A percentile compares a stretch with the other conserved stretches of the same genome.
phyloP scores from a whole-genome alignment of 2,113 vertebrate genomes.

The Micronisus gabar region DNA sequence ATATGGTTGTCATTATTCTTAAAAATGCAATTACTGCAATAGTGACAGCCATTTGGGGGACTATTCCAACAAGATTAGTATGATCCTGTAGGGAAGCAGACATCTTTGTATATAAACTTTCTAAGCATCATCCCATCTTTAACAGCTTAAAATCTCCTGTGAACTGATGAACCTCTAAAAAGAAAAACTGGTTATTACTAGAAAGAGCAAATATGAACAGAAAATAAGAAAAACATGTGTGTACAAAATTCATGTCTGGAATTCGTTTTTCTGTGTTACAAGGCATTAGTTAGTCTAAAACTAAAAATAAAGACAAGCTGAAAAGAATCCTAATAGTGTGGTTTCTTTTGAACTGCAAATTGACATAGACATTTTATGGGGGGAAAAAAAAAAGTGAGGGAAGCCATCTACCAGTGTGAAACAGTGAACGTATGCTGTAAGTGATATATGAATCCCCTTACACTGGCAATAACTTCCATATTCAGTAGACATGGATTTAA shows the following conservation, averaged over 20 bases:
- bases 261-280: neutral
- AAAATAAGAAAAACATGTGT: conserved; percentile 6
- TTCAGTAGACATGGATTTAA: neutral
- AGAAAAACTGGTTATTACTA: neutral
- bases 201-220: conserved; percentile 5
- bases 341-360: conserved; percentile 25
- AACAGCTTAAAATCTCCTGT: neutral
- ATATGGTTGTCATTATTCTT: neutral
- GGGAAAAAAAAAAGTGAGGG: neutral
- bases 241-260: neutral
- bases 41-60: neutral
- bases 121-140: neutral
- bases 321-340: conserved; percentile 1
- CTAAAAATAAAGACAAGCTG: conserved; percentile 46
- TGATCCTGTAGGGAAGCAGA: neutral
- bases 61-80: neutral
- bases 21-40: neutral
- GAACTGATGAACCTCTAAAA: neutral
- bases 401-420: neutral
- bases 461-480: neutral
- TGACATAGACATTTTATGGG: neutral
- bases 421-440: neutral
- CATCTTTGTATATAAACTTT: neutral
- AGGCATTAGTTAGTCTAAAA: neutral
- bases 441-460: neutral